Evolutionary conservation across 2,113 vertebrate genomes (phyloP), one percentile per base, ranked within the genome.

Genomic region (Ictidomys tridecemlineatus): DNA sequence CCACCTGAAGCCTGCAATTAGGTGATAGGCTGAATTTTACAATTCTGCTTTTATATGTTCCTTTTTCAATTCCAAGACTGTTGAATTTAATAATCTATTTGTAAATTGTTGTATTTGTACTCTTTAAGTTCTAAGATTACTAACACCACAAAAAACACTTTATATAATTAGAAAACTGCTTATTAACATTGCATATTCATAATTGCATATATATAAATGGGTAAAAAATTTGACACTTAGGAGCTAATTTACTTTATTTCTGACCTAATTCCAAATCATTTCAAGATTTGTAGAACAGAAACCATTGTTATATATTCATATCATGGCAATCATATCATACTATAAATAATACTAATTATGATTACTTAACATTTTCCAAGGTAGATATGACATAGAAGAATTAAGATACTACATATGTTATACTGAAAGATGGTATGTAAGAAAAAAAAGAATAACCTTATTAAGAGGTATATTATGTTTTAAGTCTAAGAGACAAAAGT

Each of bases 241-340:
- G 37, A 95, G 6, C 39, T 85, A 42, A 88, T 88, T 96, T 84
- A 69, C 30, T 93, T 84, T 91, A 69, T 91, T 32, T 34, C 84
- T 95, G 39, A 87, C 12, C 12, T 94, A 93, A 80, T 92, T 93
- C 37, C 12, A 65, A 85, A 82, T 85, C 20, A 91, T 79, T 88
- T 78, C 56, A 89, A 85, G 72, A 92, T 37, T 32, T 89, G 83
- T 73, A 92, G 42, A n/a, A 86, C 20, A 82, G 39, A 53, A 73
- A 16, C 16, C 10, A 67, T 78, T 72, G 87, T 48, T 87, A 77
- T 61, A 32, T 84, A 80, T 89, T 90, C 76, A 89, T 20, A 84
- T 88, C 13, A 93, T 4, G 69, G 11, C 32, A 85, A 88, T 63
- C 12, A 18, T 53, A 94, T 94, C 42, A 51, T 83, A 61, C 10